Conservation (phyloP, 2,113 vertebrate genomes). For the Phalacrocorax carbo region DNA sequence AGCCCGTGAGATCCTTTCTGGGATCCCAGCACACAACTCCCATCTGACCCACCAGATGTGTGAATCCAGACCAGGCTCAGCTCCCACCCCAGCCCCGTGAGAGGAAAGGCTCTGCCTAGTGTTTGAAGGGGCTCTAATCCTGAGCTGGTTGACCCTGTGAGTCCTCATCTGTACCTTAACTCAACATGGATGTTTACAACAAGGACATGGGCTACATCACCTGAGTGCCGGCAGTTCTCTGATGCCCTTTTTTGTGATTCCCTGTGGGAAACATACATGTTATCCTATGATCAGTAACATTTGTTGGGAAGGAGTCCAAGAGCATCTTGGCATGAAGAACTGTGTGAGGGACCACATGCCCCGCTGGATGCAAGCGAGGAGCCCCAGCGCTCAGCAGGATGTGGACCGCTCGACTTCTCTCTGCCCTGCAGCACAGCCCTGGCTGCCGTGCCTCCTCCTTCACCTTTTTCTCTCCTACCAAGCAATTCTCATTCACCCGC, state of each 20-base stretch:
- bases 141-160: background rate
- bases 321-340: background rate
- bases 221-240: background rate
- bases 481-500: background rate
- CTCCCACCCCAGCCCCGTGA: background rate
- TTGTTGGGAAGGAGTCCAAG: background rate
- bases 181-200: background rate
- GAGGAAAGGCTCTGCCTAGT: background rate
- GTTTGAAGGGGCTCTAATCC: background rate
- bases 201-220: background rate
- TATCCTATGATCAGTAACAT: background rate
- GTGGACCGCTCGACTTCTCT: fast-evolving
- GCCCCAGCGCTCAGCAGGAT: fast-evolving
- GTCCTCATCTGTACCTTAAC: background rate
- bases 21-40: background rate
- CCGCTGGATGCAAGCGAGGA: background rate
- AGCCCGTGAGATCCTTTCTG: background rate
- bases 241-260: background rate
- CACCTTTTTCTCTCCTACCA: background rate
- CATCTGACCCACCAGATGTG: background rate
- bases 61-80: background rate
- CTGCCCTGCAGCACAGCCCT: background rate
- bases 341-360: background rate
- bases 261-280: background rate
- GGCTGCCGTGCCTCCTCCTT: background rate